A percentile compares a stretch with the other conserved stretches of the same genome.
Evolutionary conservation across 2,888 invertebrate genomes (phyloP).

Genomic region (Ametastegia equiseti): DNA sequence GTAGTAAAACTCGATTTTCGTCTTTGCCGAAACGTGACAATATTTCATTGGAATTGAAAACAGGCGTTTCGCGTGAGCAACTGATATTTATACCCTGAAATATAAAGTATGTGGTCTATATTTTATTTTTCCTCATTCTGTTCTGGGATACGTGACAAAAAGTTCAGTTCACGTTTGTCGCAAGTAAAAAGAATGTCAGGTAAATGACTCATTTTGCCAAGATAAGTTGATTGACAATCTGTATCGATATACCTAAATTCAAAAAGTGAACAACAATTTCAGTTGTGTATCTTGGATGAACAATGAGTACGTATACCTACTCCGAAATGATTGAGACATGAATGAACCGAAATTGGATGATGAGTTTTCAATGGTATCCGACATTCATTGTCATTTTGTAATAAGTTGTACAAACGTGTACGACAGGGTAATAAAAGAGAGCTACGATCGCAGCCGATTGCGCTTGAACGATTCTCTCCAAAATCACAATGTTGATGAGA

Average conservation of each 20-base stretch:
- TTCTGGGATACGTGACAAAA: neutral
- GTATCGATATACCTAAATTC: too few relatives aligned
- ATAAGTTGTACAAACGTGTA: neutral
- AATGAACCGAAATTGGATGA: neutral
- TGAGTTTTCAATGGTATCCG: neutral
- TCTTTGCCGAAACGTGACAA: neutral
- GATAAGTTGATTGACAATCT: neutral
- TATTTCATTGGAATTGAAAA: neutral
- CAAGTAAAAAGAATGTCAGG: neutral
- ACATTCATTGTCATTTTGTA: neutral
- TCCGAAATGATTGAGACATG: neutral
- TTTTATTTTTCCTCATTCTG: neutral
- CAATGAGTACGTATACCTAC: neutral
- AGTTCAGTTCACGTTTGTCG: neutral
- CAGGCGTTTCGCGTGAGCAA: neutral
- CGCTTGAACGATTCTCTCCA: neutral
- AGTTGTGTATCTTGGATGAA: neutral
- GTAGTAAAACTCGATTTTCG: neutral
- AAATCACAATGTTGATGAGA: neutral
- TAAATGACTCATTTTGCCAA: neutral
- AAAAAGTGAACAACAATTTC: neutral
- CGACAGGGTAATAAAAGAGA: neutral
- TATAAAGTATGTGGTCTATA: neutral
- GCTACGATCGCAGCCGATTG: neutral
- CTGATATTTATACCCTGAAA: neutral